Evolutionary conservation across 2,797 vertebrate species (phyloP), one percentile per base, ranked within the genome.

Genomic region (Capromys pilorides): DNA sequence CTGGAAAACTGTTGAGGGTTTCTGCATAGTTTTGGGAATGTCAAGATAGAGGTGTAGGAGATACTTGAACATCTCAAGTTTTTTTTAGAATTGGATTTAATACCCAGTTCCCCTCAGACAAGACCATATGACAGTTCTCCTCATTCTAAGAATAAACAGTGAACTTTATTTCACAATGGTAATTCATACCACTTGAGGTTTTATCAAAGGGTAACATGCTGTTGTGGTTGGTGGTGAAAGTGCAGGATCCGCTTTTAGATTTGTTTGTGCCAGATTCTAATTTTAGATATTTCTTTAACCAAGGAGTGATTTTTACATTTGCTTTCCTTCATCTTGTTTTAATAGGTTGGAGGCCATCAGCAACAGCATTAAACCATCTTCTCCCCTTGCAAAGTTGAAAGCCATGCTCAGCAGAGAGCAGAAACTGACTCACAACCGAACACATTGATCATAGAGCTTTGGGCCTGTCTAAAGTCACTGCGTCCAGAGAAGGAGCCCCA

Each of bases 301-400:
- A 22, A 86, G 39, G 13, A 73, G 66, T 80, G 33, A 83, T 75
- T 64, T 33, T 71, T 9, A 33, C 0, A 6, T 79, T 88, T 93
- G 28, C 94, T 95, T 90, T 73, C 24, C 93, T 0, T 90, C 95
- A 92, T 98, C 92, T 97, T 97, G 10, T 69, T 97, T 97, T 96
- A 92, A 80, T 98, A 99, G 98, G 94, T 97, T 98, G 88, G 98
- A 98, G 73, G 93, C 97, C 93, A 96, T 98, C 69, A 96, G 97
- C 51, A 98, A 98, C 90, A 98, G 97, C 67, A 98, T 98, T 96
- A 98, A 98, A 97, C 88, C 97, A 39, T 98, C 98, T 78, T 98
- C 98, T 85, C 97, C 19, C 7, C 71, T 97, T 0, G 97, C 98
- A 3, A 98, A 97, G 94, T 97, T 98, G 97, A 98, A 97, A 97